Conservation (phyloP, 2,113 vertebrate species). For the Microcebus tavaratra region DNA sequence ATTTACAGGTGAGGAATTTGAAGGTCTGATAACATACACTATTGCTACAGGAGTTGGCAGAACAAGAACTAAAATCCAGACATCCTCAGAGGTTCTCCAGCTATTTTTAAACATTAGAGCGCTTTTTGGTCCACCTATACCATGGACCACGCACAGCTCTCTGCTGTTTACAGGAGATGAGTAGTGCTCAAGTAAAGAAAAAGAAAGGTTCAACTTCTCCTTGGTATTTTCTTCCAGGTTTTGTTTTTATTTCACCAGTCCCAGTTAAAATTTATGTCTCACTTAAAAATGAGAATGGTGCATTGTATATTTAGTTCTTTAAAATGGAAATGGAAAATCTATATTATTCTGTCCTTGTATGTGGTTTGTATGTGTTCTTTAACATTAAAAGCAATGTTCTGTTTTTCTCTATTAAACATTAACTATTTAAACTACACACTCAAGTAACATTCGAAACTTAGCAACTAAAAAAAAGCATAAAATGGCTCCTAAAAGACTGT, state of each 20-base stretch:
- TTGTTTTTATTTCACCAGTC: background rate
- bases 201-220: background rate
- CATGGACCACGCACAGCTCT: no score
- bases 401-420: background rate
- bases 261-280: background rate
- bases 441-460: background rate
- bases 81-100: background rate
- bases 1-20: background rate
- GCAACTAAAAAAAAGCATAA: background rate
- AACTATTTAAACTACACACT: conserved; percentile 50
- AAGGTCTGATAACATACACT: background rate
- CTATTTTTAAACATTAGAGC: conserved; percentile 1
- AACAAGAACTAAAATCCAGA: conserved; percentile 4
- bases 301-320: background rate
- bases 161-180: background rate
- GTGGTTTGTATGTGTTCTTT: background rate
- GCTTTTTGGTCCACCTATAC: background rate
- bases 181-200: background rate
- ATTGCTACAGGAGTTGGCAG: background rate
- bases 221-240: background rate
- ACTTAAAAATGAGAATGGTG: background rate
- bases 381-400: background rate
- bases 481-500: conserved; percentile 38
- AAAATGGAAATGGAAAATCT: background rate
- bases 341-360: background rate